These are phyloP conservation scores for Drepana falcataria DNA, from an alignment of 2,888 invertebrate species.

Conservation along the genomic window DNA sequence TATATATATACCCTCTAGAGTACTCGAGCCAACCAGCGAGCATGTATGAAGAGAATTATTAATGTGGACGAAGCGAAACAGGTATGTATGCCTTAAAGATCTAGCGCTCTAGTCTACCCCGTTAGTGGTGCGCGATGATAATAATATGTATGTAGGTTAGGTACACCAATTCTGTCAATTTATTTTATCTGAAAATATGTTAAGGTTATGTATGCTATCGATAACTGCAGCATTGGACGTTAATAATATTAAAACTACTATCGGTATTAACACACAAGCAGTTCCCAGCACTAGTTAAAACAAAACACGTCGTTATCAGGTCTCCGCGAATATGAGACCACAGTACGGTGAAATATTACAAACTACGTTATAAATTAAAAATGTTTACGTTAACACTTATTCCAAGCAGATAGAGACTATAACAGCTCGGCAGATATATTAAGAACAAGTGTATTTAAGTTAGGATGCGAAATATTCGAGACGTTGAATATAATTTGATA, in stretches of 20 bases:
- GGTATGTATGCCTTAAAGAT: no score
- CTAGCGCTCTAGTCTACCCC: no score
- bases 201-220: no score
- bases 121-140: no score
- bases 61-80: no score
- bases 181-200: no score
- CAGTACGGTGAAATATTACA: conserved; percentile 15
- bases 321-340: conserved; percentile 39
- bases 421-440: not conserved
- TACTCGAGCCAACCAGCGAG: no score
- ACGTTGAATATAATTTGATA: not conserved
- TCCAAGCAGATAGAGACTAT: not conserved
- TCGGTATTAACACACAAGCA: conserved; percentile 10
- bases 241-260: not conserved
- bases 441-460: not conserved
- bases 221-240: no score
- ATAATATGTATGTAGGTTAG: no score
- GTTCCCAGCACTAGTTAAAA: conserved; percentile 33
- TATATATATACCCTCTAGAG: no score
- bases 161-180: no score
- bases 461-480: not conserved
- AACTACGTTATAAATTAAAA: not conserved
- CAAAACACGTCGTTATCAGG: conserved; percentile 37
- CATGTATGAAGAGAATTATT: no score
- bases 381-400: not conserved